Evolutionary conservation across 1,140 invertebrate species (phyloP).

Genomic region (Drosophila repleta): DNA sequence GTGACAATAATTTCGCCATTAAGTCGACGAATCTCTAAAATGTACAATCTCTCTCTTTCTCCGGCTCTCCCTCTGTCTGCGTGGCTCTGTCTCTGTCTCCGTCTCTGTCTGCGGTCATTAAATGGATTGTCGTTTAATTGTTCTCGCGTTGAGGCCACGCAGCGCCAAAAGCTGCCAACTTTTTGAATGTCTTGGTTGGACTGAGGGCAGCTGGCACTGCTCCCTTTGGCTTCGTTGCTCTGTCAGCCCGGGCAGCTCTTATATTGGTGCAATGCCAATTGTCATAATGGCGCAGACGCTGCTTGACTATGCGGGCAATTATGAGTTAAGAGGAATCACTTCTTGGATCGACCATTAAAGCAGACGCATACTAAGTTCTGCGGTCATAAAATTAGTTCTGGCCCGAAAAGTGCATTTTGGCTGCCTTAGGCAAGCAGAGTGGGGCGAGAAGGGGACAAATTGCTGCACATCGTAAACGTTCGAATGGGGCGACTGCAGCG

Average conservation of each 20-base stretch:
- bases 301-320: slow-evolving; percentile 71
- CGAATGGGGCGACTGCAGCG: slow-evolving; percentile 71
- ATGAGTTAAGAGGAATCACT: slow-evolving; percentile 76
- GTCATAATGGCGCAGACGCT: slow-evolving; percentile 74
- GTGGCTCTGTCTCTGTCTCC: background rate
- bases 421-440: slow-evolving; percentile 23
- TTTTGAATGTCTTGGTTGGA: slow-evolving; percentile 50
- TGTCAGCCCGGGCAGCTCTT: background rate
- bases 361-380: slow-evolving; percentile 68
- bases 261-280: slow-evolving; percentile 74
- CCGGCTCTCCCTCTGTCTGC: background rate
- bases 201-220: slow-evolving; percentile 32
- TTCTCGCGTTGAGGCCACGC: slow-evolving; percentile 53
- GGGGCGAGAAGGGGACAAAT: slow-evolving; percentile 17
- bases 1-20: slow-evolving; percentile 80
- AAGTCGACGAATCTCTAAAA: slow-evolving; percentile 31
- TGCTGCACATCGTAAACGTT: slow-evolving; percentile 66
- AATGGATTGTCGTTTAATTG: slow-evolving; percentile 79
- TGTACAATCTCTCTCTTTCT: background rate
- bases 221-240: background rate
- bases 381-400: slow-evolving; percentile 77
- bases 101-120: slow-evolving; percentile 62
- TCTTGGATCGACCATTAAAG: slow-evolving; percentile 64
- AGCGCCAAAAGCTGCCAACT: slow-evolving; percentile 42
- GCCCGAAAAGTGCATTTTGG: slow-evolving; percentile 75